Percentiles rank a stretch among this genome's conserved stretches.
These are phyloP conservation scores for Heptranchias perlo DNA, from an alignment of 2,113 vertebrate genomes.

Conservation along the genomic window DNA sequence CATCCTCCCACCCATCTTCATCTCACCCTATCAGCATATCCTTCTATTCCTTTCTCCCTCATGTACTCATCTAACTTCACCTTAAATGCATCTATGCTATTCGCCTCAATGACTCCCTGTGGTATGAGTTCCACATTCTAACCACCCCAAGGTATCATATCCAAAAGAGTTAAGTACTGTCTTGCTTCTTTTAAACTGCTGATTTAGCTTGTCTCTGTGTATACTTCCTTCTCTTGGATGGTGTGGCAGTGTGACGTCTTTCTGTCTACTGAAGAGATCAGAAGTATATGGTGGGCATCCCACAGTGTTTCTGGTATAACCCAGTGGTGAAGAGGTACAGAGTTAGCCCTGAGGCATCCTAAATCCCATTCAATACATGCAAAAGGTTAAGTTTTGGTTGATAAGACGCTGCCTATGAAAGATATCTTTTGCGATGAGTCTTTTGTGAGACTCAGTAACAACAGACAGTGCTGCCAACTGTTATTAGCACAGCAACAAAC, in stretches of 20 bases:
- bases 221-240: too few relatives aligned
- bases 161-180: neutral
- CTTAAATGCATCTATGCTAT: neutral
- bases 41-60: too few relatives aligned
- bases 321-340: neutral
- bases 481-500: too few relatives aligned
- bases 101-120: neutral
- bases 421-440: too few relatives aligned
- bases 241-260: too few relatives aligned
- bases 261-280: neutral
- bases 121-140: neutral
- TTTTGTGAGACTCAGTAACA: neutral
- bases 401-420: neutral
- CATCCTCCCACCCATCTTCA: neutral
- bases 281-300: neutral
- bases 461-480: neutral
- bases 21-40: neutral
- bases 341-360: neutral
- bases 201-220: neutral
- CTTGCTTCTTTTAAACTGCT: neutral
- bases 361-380: neutral
- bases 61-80: neutral
- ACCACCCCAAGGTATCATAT: neutral
- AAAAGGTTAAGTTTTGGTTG: neutral
- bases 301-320: neutral